phyloP scores from a whole-genome alignment of 1,140 invertebrate species.

The Paraescarpia echinospica region DNA sequence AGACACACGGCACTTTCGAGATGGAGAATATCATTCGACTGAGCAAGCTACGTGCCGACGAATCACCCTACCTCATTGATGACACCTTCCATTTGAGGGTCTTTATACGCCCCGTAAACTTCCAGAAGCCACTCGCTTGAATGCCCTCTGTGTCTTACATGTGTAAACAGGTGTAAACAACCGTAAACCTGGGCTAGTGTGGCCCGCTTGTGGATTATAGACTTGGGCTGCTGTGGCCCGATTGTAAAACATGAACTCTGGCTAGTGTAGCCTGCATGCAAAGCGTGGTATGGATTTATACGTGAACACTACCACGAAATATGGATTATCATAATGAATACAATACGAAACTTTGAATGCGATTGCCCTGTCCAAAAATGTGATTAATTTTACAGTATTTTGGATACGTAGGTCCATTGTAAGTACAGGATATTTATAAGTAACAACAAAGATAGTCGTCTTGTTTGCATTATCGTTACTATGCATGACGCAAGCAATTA shows the following conservation, averaged over 20 bases:
- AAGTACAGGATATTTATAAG: no score
- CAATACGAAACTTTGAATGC: no score
- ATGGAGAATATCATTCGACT: slow-evolving; percentile 26
- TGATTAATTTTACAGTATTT: no score
- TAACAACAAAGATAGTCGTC: no score
- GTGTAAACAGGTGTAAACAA: background rate
- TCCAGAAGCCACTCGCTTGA: slow-evolving; percentile 12
- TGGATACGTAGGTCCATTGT: no score
- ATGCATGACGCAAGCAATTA: no score
- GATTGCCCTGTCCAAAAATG: no score
- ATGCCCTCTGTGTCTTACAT: background rate
- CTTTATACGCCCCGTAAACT: slow-evolving; percentile 26
- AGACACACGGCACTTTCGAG: slow-evolving; percentile 26
- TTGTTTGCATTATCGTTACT: no score
- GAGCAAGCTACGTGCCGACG: slow-evolving; percentile 16
- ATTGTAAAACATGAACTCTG: background rate
- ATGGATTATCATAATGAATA: no score
- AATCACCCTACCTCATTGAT: slow-evolving; percentile 16
- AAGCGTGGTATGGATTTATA: background rate
- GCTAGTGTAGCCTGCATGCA: background rate
- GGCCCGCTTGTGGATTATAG: no score
- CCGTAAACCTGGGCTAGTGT: no score
- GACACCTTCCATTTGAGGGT: slow-evolving; percentile 23
- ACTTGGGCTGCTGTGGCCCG: background rate
- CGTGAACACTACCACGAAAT: no score